Conservation (phyloP, 2,797 vertebrate species). For the Xenops minutus region DNA sequence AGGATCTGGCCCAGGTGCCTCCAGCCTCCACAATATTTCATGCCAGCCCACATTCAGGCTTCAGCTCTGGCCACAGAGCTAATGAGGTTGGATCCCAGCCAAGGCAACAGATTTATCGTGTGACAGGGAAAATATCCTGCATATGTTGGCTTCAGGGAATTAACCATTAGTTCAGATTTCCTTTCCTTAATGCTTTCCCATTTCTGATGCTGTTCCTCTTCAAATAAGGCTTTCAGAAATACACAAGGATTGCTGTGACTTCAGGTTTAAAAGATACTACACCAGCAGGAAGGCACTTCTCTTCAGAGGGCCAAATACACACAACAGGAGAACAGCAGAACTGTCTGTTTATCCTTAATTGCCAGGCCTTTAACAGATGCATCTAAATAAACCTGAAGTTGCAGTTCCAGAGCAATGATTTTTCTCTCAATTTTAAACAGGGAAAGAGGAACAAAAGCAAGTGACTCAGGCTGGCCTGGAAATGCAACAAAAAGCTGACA, state of each 20-base stretch:
- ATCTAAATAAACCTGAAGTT: conserved; percentile 51
- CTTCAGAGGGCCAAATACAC: background rate
- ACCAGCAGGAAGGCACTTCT: background rate
- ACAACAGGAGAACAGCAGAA: background rate
- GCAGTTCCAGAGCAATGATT: conserved; percentile 25
- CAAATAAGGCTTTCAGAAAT: conserved; percentile 31
- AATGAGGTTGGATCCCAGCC: conserved; percentile 18
- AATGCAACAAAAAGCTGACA: conserved; percentile 31
- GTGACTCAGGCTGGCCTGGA: conserved; percentile 67
- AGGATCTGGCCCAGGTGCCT: background rate
- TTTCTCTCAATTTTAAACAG: background rate
- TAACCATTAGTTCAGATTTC: conserved; percentile 2
- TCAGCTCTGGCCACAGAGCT: background rate
- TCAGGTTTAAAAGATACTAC: conserved; percentile 43
- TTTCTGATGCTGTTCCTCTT: conserved; percentile 54
- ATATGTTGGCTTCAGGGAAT: conserved; percentile 14
- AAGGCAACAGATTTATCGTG: conserved; percentile 9
- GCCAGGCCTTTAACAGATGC: background rate
- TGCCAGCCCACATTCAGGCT: background rate
- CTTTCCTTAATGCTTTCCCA: background rate
- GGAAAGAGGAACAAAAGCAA: conserved; percentile 49
- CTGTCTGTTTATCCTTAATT: background rate
- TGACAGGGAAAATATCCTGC: conserved; percentile 10
- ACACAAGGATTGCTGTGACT: background rate
- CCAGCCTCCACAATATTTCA: background rate